Conservation (phyloP, 1,140 invertebrate species). For the Monochamus saltuarius region DNA sequence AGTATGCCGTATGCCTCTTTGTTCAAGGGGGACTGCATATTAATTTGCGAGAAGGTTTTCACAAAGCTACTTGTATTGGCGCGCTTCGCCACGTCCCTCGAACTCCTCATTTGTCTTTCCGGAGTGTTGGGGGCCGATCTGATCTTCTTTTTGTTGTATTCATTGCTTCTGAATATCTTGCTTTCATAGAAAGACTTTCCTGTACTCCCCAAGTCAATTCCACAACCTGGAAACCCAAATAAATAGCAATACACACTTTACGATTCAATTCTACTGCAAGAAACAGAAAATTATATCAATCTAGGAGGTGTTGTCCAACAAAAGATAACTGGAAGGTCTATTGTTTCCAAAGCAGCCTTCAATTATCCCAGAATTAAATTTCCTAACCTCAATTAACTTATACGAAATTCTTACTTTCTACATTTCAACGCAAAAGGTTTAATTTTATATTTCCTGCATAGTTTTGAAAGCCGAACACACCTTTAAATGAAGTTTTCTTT, state of each 20-base stretch:
- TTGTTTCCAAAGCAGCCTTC: too few relatives aligned
- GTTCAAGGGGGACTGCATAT: constrained; percentile 21
- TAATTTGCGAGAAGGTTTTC: constrained; percentile 22
- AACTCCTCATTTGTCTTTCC: constrained; percentile 19
- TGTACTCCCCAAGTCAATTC: background rate
- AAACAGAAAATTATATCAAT: background rate
- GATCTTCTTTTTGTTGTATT: background rate
- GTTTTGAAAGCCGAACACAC: background rate
- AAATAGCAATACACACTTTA: background rate
- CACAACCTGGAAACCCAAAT: background rate
- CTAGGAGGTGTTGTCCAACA: background rate
- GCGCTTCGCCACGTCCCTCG: constrained; percentile 15
- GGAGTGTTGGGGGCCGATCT: constrained; percentile 26
- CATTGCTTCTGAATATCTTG: constrained; percentile 15
- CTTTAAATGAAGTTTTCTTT: constrained; percentile 10
- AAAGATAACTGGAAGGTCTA: background rate
- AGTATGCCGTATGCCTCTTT: constrained; percentile 37
- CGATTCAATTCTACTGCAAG: background rate
- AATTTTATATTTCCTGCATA: too few relatives aligned
- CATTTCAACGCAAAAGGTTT: too few relatives aligned
- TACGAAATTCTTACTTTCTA: too few relatives aligned
- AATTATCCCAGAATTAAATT: too few relatives aligned
- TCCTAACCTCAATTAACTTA: too few relatives aligned
- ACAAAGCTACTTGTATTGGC: constrained; percentile 17
- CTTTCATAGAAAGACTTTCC: constrained; percentile 13